These are phyloP conservation scores for Salpingus planirostris DNA, from an alignment of 2,888 invertebrate genomes.

Conservation along the genomic window DNA sequence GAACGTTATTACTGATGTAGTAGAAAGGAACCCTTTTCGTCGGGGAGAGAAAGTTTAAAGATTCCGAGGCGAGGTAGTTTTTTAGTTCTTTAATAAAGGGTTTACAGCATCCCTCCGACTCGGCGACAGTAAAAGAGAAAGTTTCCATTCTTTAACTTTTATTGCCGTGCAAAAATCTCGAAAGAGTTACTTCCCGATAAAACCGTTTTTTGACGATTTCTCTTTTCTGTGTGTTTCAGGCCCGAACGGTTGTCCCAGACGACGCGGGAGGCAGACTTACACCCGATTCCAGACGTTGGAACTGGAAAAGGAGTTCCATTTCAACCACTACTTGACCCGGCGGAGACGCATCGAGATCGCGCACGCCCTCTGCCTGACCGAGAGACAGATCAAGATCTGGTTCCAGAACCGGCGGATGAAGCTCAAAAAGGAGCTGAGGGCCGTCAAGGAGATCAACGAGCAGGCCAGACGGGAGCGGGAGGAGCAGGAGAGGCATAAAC, in stretches of 20 bases:
- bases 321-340: slow-evolving; percentile 94
- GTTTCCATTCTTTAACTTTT: slow-evolving; percentile 24
- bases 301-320: slow-evolving; percentile 97
- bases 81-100: slow-evolving; percentile 28
- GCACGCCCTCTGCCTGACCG: slow-evolving; percentile 90
- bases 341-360: slow-evolving; percentile 95
- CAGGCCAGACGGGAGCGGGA: slow-evolving; percentile 85
- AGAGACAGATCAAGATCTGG: slow-evolving; percentile 95
- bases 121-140: slow-evolving; percentile 27
- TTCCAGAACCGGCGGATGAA: slow-evolving; percentile 97
- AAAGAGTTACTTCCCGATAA: slow-evolving; percentile 8
- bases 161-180: too few species aligned
- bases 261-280: slow-evolving; percentile 94
- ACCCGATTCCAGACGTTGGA: slow-evolving; percentile 97
- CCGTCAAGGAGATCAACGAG: slow-evolving; percentile 91
- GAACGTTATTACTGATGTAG: too few species aligned
- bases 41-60: slow-evolving; percentile 26
- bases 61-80: slow-evolving; percentile 18
- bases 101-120: slow-evolving; percentile 21
- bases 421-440: slow-evolving; percentile 89
- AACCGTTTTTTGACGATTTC: slow-evolving; percentile 5
- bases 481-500: slow-evolving; percentile 85
- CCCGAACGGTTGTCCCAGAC: slow-evolving; percentile 89
- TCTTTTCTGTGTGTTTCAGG: slow-evolving; percentile 55
- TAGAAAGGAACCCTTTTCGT: slow-evolving; percentile 23